These are phyloP conservation scores for Gadopsis bispinosus DNA, from an alignment of 2,797 vertebrate species.

Conservation along the genomic window DNA sequence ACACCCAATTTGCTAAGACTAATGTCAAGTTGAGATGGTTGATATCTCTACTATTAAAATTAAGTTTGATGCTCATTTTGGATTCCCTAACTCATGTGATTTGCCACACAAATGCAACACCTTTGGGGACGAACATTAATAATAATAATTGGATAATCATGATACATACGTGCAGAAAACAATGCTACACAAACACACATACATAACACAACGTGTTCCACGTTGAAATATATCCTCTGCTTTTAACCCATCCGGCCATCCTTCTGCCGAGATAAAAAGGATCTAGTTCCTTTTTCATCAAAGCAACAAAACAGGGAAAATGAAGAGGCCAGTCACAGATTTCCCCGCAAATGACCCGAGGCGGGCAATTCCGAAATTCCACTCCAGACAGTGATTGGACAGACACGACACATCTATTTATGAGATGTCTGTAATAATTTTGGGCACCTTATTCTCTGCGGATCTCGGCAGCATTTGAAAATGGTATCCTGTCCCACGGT, in stretches of 20 bases:
- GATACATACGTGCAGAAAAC: no score
- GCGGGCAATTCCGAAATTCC: slow-evolving; percentile 49
- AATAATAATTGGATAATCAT: no score
- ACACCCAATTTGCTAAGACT: background rate
- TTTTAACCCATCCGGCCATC: no score
- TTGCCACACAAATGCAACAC: background rate
- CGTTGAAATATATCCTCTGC: no score
- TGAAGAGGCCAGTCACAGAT: slow-evolving; percentile 38
- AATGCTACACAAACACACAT: no score
- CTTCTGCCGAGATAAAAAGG: slow-evolving; percentile 11
- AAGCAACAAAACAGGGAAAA: slow-evolving; percentile 9
- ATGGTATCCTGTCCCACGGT: slow-evolving; percentile 67
- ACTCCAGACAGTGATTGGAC: slow-evolving; percentile 54
- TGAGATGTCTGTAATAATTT: slow-evolving; percentile 64
- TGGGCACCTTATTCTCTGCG: slow-evolving; percentile 41
- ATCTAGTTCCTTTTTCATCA: slow-evolving; percentile 49
- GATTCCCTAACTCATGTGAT: background rate
- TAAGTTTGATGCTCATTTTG: slow-evolving; percentile 20
- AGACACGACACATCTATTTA: slow-evolving; percentile 71
- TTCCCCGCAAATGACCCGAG: slow-evolving; percentile 49
- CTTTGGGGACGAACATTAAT: background rate
- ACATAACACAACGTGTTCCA: no score
- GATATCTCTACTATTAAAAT: slow-evolving; percentile 18
- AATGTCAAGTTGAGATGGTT: slow-evolving; percentile 40
- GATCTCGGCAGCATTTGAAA: slow-evolving; percentile 49